Conservation (phyloP, 2,888 invertebrate species). For the Diadromus collaris region DNA sequence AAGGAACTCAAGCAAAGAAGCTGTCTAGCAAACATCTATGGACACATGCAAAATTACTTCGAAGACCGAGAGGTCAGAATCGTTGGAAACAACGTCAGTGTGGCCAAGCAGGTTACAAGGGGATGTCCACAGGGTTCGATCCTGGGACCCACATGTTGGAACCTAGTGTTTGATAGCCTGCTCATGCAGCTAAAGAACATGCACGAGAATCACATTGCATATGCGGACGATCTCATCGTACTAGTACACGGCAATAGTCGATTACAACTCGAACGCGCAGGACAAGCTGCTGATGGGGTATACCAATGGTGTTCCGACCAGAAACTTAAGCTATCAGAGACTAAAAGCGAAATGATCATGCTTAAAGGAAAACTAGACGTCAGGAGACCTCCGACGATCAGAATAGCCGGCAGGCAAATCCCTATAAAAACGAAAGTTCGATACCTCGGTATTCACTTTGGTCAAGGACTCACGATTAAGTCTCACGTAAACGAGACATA, state of each 20-base stretch:
- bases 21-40: constrained; percentile 10
- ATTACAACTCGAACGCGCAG: not conserved
- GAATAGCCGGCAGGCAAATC: not conserved
- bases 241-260: constrained; percentile 28
- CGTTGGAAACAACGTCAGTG: not conserved
- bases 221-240: constrained; percentile 56
- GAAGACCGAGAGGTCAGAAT: constrained; percentile 8
- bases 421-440: not conserved
- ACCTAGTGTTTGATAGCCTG: constrained; percentile 60
- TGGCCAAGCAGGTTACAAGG: constrained; percentile 24
- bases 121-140: constrained; percentile 61
- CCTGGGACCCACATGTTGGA: constrained; percentile 58
- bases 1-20: not conserved
- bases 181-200: constrained; percentile 32
- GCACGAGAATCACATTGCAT: constrained; percentile 41
- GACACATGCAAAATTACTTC: constrained; percentile 37
- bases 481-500: not conserved
- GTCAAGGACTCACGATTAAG: constrained; percentile 28
- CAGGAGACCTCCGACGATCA: not conserved
- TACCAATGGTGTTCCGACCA: constrained; percentile 29
- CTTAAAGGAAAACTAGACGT: constrained; percentile 16
- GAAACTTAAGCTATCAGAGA: constrained; percentile 31
- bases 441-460: constrained; percentile 46
- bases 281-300: not conserved
- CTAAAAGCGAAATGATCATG: constrained; percentile 38